Conservation (phyloP, 2,797 vertebrate genomes). For the Squalus acanthias region DNA sequence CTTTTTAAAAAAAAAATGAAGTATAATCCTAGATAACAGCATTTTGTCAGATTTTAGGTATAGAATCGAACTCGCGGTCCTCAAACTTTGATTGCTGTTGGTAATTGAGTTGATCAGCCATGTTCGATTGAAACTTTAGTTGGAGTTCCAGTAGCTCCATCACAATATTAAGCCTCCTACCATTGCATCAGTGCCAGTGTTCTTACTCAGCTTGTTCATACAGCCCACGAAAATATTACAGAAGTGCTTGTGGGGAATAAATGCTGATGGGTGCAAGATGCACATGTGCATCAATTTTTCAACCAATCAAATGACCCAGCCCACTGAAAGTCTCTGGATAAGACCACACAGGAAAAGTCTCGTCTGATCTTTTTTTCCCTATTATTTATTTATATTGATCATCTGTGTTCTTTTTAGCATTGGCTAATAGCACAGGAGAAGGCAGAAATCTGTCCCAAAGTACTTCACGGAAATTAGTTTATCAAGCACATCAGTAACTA, state of each 20-base stretch:
- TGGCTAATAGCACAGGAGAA: neutral
- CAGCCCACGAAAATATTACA: neutral
- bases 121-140: neutral
- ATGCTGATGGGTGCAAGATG: neutral
- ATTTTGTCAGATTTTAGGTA: neutral
- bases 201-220: neutral
- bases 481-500: neutral
- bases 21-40: neutral
- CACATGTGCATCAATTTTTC: neutral
- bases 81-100: neutral
- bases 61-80: neutral
- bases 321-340: neutral
- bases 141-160: neutral
- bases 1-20: slow-evolving; percentile 13
- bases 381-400: neutral
- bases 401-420: neutral
- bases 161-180: neutral
- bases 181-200: neutral
- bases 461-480: neutral
- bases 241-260: neutral
- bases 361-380: neutral
- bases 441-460: neutral
- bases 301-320: neutral
- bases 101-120: neutral
- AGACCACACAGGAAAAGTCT: neutral